Evolutionary conservation across 2,888 invertebrate genomes (phyloP), one percentile per base, ranked within the genome.

Genomic region (Hetaerina titia): DNA sequence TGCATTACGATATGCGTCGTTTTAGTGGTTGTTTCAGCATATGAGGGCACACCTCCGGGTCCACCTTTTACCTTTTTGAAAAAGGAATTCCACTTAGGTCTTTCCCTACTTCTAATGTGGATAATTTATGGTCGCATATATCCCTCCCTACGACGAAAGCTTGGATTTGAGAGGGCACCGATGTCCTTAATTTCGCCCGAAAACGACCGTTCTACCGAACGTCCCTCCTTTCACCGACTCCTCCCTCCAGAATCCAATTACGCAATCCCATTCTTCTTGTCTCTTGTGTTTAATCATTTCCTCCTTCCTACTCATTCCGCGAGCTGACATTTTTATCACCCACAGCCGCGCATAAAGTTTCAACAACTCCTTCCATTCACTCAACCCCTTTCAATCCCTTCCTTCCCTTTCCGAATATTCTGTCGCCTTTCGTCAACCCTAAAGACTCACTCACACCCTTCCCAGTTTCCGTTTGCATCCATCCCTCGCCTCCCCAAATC

Each of bases 331-430:
- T 90, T 90, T 60, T 58, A 90, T 90, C 25, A 9, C 25, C 13
- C 25, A 57, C 89, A 6, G 13, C 13, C 22, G 58, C 56, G 57
- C 89, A 60, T 60, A 90, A 90, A 90, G 58, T 90, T 90, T 90
- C 25, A 17, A 25, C 60, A 58, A 90, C 57, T 60, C 60, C 60
- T 17, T 60, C 60, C 60, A 60, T 60, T 60, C 60, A 60, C 60
- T 60, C 60, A 17, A 60, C 25, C 90, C 25, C 90, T 60, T 90
- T 81, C 81, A 25, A 15, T n/a, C 58, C 89, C 56, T 90, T 90
- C 15, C 15, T 25, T 19, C 58, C 90, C 81, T 25, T 25, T 15
- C 13, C 58, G 13, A n/a, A 60, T 60, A 90, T 13, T 8, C 60
- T 22, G 17, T 81, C 81, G 11, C 31, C 22, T n/a, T 13, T 31